These are phyloP conservation scores for Umimayanthus chanpuru DNA, from an alignment of 92 coral and sea anemone species.

Conservation along the genomic window DNA sequence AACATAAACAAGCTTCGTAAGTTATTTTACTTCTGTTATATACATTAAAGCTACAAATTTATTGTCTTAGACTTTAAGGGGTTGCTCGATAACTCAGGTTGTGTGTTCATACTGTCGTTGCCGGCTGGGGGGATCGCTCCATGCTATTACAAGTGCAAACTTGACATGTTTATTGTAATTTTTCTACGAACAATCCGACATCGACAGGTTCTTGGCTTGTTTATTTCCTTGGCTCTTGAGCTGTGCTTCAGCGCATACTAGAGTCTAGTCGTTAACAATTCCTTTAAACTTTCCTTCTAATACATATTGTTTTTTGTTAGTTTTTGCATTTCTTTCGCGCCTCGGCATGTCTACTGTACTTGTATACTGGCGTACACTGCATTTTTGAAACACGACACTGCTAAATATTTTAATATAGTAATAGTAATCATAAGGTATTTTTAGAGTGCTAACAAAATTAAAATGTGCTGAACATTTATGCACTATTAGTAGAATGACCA, in stretches of 20 bases:
- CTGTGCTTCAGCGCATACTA: not conserved
- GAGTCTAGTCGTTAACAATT: not conserved
- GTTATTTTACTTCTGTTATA: conserved; percentile 37
- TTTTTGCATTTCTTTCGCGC: not conserved
- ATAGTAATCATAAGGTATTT: too few species aligned
- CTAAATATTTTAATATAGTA: too few species aligned
- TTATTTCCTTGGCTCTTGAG: not conserved
- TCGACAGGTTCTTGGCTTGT: not conserved
- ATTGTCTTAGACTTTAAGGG: not conserved
- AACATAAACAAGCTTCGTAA: conserved; percentile 94
- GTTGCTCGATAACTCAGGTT: not conserved
- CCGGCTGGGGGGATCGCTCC: too few species aligned
- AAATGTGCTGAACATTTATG: too few species aligned
- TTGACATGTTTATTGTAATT: too few species aligned
- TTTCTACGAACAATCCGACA: not conserved
- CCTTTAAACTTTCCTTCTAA: not conserved
- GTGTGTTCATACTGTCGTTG: not conserved
- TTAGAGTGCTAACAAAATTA: too few species aligned
- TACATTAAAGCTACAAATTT: not conserved
- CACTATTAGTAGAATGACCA: too few species aligned
- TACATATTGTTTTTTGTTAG: not conserved
- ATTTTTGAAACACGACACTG: too few species aligned
- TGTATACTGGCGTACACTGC: too few species aligned
- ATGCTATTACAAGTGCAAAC: too few species aligned
- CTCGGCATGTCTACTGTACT: not conserved